Evolutionary conservation across 2,888 invertebrate genomes (phyloP), one percentile per base, ranked within the genome.

Genomic region (Caradrina clavipalpis): DNA sequence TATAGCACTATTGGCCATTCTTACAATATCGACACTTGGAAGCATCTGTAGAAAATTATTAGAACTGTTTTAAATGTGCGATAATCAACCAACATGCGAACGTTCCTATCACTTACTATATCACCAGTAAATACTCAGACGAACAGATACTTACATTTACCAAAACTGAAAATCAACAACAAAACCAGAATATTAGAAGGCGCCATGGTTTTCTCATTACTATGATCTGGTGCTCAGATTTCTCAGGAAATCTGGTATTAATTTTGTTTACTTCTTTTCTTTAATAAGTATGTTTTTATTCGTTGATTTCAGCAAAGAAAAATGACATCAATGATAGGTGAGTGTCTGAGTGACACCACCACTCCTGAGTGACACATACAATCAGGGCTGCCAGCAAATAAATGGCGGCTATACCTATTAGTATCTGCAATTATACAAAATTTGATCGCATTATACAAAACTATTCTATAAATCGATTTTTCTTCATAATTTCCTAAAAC

Each of bases 121-220:
- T 51, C 17, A 67, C 19, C 6, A 53, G 19, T 22, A 21, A 19
- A 42, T 31, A 31, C 11, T 64, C 8, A 70, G 11, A 13, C n/a
- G 50, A 54, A 71, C 49, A 56, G 15, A 58, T 56, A 80, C 80
- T 78, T 60, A 75, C 77, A 73, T 53, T 59, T 66, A 47, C 42
- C 62, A 56, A 72, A 65, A 79, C 76, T 71, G 51, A 75, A 70
- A 72, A 76, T 72, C 58, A 76, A 57, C 69, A 83, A 58, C 39
- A 73, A 72, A 55, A 77, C 51, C 21, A 63, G 39, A 53, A 55
- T 55, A 31, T 54, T 68, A 11, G n/a, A 59, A 47, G 51, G 13
- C 63, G 71, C 81, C 82, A 83, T 83, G n/a, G 42, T 76, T 62
- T 51, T 67, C 39, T 61, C 78, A 79, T 76, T 63, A 67, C 70